Evolutionary conservation across 2,113 vertebrate species (phyloP), one percentile per base, ranked within the genome.

Genomic region (Protobothrops flavoviridis): DNA sequence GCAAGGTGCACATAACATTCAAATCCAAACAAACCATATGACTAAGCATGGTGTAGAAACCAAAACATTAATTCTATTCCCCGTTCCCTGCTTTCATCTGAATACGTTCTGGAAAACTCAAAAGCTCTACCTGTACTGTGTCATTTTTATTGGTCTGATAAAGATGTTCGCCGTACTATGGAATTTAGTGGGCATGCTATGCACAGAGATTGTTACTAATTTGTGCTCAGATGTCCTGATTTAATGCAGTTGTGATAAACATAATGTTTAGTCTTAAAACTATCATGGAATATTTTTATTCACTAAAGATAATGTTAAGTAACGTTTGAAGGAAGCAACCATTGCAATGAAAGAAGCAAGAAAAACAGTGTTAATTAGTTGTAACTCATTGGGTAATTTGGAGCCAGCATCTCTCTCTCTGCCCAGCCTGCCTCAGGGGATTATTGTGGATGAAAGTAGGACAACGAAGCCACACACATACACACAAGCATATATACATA

Each of bases 381-480:
- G 95, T 45, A 87, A 2, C 15, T 89, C 21, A 93, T 8, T 43
- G 81, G 94, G 45, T 6, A 81, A 55, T 69, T 92, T 39, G n/a
- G n/a, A 81, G 33, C 17, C 69, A 81, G 69, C 69, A 81, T 81
- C 2, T 39, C 64, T 69, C 29, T 74, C 15, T 39, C 69, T 6
- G 5, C 33, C n/a, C 69, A 81, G 33, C 6, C 69, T 81, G 17
- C 33, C 33, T 81, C 33, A 39, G 69, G 69, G 7, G 15, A 39
- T 81, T 74, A 7, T 20, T 81, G 17, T 39, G 69, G 15, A 39
- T 39, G 15, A 39, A 81, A 81, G 2, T 39, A 39, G 69, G 69
- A 39, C 1, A 2, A 39, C 6, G 2, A 81, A 81, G 15, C 5
- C 69, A 74, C n/a, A 74, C 64, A 74, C 64, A 17, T 20, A 20